phyloP scores from a whole-genome alignment of 1,140 invertebrate genomes.

The Bilobella aurantiaca region DNA sequence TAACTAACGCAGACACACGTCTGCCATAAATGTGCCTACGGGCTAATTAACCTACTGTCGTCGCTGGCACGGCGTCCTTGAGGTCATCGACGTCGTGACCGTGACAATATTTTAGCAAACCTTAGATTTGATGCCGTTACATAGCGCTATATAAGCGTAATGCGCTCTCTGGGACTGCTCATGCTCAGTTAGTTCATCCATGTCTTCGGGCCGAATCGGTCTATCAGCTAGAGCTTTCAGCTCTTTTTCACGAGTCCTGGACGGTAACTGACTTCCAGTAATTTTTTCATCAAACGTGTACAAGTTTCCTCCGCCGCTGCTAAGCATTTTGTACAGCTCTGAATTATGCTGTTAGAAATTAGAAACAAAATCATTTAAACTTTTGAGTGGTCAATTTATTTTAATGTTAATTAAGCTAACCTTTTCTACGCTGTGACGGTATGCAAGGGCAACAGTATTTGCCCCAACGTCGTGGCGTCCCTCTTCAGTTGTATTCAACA shows the following conservation, averaged over 20 bases:
- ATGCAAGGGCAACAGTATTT: slow-evolving; percentile 18
- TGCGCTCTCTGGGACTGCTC: slow-evolving; percentile 1
- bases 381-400: background rate
- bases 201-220: background rate
- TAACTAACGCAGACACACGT: no score
- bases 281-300: slow-evolving; percentile 22
- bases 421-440: slow-evolving; percentile 20
- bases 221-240: background rate
- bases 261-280: background rate
- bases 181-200: slow-evolving; percentile 2
- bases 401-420: slow-evolving; percentile 10
- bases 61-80: no score
- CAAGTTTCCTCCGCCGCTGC: slow-evolving; percentile 12
- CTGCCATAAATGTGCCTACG: no score
- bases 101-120: slow-evolving; percentile 1
- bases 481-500: slow-evolving; percentile 19
- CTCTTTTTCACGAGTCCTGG: background rate
- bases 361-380: background rate
- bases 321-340: slow-evolving; percentile 24
- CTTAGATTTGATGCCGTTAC: slow-evolving; percentile 25
- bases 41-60: no score
- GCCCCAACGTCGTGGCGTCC: slow-evolving; percentile 10
- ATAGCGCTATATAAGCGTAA: slow-evolving; percentile 27
- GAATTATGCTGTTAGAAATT: slow-evolving; percentile 21
- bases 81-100: no score